A percentile compares a stretch with the other conserved stretches of the same genome.
These are phyloP conservation scores for Monodelphis domestica DNA, from an alignment of 2,797 vertebrate genomes.

Conservation along the genomic window DNA sequence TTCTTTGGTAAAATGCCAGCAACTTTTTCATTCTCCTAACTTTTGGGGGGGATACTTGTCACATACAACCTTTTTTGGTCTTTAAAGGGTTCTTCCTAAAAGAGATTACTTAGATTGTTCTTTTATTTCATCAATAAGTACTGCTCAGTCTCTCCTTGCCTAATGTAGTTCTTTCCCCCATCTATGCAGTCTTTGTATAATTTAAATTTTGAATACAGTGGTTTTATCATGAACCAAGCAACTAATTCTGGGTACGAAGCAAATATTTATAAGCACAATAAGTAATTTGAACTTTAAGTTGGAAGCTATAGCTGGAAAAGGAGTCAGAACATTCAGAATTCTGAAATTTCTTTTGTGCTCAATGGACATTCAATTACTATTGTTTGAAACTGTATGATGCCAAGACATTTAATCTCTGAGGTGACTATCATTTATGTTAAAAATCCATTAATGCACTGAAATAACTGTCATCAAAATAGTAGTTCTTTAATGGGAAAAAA, in stretches of 20 bases:
- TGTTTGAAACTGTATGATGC: conserved; percentile 18
- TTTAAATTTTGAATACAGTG: conserved; percentile 37
- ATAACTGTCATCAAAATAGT: conserved; percentile 14
- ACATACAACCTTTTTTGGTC: background rate
- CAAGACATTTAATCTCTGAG: background rate
- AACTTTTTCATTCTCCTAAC: background rate
- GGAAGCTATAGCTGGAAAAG: conserved; percentile 21
- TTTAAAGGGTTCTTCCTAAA: background rate
- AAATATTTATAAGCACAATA: conserved; percentile 32
- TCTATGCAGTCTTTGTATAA: conserved; percentile 32
- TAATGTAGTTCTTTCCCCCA: conserved; percentile 28
- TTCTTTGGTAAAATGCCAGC: background rate
- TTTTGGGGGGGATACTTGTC: background rate
- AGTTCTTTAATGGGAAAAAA: conserved; percentile 34
- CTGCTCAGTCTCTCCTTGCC: background rate
- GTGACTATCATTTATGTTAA: conserved; percentile 43
- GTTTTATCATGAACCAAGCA: conserved; percentile 46
- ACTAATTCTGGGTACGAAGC: conserved; percentile 37
- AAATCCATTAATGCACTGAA: conserved; percentile 22
- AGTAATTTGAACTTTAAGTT: conserved; percentile 54
- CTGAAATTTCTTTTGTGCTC: conserved; percentile 17
- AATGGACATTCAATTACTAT: conserved; percentile 35
- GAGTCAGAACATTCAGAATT: background rate
- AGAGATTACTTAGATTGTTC: background rate
- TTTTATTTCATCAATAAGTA: background rate